Evolutionary conservation across 2,888 invertebrate species (phyloP), one percentile per base, ranked within the genome.

Genomic region (Amblyteles armatorius): DNA sequence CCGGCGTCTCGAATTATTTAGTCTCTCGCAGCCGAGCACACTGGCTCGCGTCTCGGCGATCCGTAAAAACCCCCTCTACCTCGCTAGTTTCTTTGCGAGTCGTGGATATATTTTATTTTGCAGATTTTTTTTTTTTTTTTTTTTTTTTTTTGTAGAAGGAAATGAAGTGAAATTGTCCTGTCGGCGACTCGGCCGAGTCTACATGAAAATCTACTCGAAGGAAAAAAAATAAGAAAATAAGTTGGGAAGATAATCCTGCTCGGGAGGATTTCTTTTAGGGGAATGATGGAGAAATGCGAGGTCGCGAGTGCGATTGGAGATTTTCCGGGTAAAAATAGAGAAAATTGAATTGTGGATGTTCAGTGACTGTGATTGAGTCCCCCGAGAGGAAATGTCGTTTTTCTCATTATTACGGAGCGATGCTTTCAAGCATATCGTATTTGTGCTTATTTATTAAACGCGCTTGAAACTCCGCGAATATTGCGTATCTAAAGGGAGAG

Each of bases 1-100:
- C 19, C 16, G 82, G 57, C 67, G 63, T 68, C 52, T 72, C 72
- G 82, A 79, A 85, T 85, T 82, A 82, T 85, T 85, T 72, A 85
- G 82, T 72, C 60, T 63, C 48, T 60, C 57, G 52, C 52, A 33
- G 7, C 26, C 63, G 19, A 13, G 48, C 67, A 50, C 22, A 40
- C 19, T 40, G 44, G 36, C 50, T 71, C 48, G 44, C 67, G 26
- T 69, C 36, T 69, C 29, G 71, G 68, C 44, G 60, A 78, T 73
- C 73, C 81, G 60, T n/a, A 72, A 84, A 84, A 80, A 3, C 11
- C 79, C 63, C 63, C 48, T 48, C 33, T 67, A 22, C 48, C 72
- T 80, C 29, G 3, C 16, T 55, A 16, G 36, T 22, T 16, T 50
- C 63, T 22, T 22, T 55, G 55, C 55, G 40, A 2, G 11, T 40